A percentile compares a stretch with the other conserved stretches of the same genome.
Conservation (phyloP, 2,888 invertebrate species). For the Clostera curtula region DNA sequence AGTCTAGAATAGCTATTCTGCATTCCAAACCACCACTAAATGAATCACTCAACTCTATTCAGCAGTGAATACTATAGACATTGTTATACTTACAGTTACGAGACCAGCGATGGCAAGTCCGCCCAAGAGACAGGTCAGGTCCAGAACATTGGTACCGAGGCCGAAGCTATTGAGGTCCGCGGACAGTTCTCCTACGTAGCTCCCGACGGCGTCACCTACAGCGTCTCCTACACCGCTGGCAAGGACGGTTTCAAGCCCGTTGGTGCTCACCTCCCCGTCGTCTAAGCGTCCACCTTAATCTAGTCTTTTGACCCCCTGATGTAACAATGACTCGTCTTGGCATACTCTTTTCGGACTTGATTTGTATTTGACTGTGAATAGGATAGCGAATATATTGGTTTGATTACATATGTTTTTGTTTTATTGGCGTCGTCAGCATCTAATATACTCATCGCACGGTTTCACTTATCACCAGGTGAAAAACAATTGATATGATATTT, state of each 20-base stretch:
- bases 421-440: slow-evolving; percentile 3
- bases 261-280: slow-evolving; percentile 40
- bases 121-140: slow-evolving; percentile 42
- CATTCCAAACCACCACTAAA: too few relatives aligned
- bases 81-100: slow-evolving; percentile 24
- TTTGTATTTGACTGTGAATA: slow-evolving; percentile 20
- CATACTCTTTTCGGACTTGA: slow-evolving; percentile 17
- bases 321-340: slow-evolving; percentile 15
- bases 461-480: too few relatives aligned
- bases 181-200: slow-evolving; percentile 64
- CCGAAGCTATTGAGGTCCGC: slow-evolving; percentile 58
- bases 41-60: too few relatives aligned
- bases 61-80: too few relatives aligned
- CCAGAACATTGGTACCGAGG: slow-evolving; percentile 56
- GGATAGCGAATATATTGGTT: slow-evolving; percentile 26
- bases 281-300: slow-evolving; percentile 10
- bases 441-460: too few relatives aligned
- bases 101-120: slow-evolving; percentile 52
- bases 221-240: slow-evolving; percentile 64
- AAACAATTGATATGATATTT: too few relatives aligned
- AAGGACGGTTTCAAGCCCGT: slow-evolving; percentile 69
- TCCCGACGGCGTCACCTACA: slow-evolving; percentile 58
- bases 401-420: slow-evolving; percentile 10
- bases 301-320: slow-evolving; percentile 18
- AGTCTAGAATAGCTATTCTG: too few relatives aligned